Evolutionary conservation across 2,113 vertebrate genomes (phyloP).

Genomic region (Leucopternis melanops): DNA sequence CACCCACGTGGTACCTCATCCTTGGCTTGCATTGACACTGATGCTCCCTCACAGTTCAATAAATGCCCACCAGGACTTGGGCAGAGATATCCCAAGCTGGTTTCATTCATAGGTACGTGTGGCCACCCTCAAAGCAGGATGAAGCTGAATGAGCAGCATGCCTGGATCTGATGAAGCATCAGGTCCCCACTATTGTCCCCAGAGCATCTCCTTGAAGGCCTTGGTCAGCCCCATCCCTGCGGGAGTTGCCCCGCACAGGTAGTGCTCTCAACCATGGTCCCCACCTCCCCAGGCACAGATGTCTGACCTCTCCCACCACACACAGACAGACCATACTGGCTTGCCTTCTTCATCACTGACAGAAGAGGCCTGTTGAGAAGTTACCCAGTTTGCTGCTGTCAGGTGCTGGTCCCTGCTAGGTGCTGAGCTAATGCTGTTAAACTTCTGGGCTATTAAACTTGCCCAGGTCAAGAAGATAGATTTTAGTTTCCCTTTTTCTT

Average conservation of each 20-base stretch:
- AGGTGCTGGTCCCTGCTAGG: not conserved
- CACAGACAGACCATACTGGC: not conserved
- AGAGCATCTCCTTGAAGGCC: not conserved
- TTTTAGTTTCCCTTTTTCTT: slow-evolving; percentile 25
- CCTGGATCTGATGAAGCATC: not conserved
- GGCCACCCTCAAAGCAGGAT: not conserved
- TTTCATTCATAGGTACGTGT: not conserved
- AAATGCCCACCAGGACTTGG: not conserved
- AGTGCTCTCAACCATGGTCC: not conserved
- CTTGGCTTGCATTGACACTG: not conserved
- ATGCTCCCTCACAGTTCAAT: not conserved
- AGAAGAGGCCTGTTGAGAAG: not conserved
- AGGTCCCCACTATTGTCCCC: not conserved
- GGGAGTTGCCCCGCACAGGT: not conserved
- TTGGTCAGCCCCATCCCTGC: not conserved
- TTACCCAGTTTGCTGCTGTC: not conserved
- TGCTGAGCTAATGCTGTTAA: not conserved
- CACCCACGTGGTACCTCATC: not conserved
- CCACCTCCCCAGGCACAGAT: not conserved
- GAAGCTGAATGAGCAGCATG: not conserved
- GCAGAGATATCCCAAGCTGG: not conserved
- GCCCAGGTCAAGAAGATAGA: slow-evolving; percentile 17
- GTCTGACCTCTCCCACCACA: not conserved
- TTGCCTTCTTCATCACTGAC: not conserved
- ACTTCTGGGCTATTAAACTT: slow-evolving; percentile 5